phyloP scores from a whole-genome alignment of 2,113 vertebrate species.

The Acrocephalus arundinaceus region DNA sequence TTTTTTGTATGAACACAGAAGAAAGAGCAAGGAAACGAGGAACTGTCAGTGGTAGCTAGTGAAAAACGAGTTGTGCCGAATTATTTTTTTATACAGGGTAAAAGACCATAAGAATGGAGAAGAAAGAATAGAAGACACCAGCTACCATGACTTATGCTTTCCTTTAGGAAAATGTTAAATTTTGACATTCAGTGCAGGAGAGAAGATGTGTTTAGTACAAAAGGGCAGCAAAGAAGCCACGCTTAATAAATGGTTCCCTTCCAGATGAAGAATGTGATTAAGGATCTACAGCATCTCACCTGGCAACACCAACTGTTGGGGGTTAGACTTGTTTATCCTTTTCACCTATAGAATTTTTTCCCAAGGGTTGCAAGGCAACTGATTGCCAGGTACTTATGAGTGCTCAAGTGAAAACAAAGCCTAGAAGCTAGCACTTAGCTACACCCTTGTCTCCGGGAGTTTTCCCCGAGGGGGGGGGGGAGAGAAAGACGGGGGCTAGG shows the following conservation, averaged over 20 bases:
- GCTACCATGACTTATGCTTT: neutral
- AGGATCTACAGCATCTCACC: neutral
- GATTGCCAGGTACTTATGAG: too few relatives aligned
- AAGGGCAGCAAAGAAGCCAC: neutral
- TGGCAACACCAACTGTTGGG: too few relatives aligned
- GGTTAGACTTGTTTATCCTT: too few relatives aligned
- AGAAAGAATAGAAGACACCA: neutral
- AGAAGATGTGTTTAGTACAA: neutral
- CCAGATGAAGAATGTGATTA: neutral
- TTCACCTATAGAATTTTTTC: too few relatives aligned
- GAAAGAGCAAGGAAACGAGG: neutral
- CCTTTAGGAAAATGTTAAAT: neutral
- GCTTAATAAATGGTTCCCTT: neutral
- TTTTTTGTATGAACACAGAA: neutral
- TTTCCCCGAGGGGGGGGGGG: too few relatives aligned
- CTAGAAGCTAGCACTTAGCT: too few relatives aligned
- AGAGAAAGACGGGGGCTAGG: too few relatives aligned
- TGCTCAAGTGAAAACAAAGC: too few relatives aligned
- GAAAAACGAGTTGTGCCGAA: neutral
- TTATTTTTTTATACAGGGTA: neutral
- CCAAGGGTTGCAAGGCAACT: too few relatives aligned
- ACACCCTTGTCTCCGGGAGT: too few relatives aligned
- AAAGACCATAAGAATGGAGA: neutral
- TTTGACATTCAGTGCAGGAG: neutral
- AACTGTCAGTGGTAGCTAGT: neutral